Evolutionary conservation across 2,888 invertebrate genomes (phyloP).

Genomic region (Eilema griseolum): DNA sequence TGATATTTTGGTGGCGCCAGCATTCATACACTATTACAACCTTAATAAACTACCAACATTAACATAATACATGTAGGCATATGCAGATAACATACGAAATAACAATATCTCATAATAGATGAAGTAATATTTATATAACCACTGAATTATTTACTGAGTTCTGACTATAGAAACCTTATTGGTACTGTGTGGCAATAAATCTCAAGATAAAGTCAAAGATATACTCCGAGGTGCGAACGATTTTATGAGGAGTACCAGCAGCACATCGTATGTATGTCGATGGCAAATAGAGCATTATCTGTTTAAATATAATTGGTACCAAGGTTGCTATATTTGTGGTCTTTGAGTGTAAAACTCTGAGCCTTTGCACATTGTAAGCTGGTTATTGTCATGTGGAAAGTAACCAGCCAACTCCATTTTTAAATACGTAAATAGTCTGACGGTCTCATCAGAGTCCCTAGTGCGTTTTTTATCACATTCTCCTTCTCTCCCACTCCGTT

Average conservation of each 20-base stretch:
- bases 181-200: not conserved
- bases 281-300: constrained; percentile 21
- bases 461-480: too few relatives aligned
- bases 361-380: constrained; percentile 31
- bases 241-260: not conserved
- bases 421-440: not conserved
- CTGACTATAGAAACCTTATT: not conserved
- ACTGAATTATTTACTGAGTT: not conserved
- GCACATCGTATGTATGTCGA: constrained; percentile 6
- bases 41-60: not conserved
- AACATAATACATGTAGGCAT: not conserved
- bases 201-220: not conserved
- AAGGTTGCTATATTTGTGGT: constrained; percentile 16
- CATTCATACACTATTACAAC: not conserved
- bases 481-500: too few relatives aligned
- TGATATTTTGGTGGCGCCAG: too few relatives aligned
- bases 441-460: too few relatives aligned
- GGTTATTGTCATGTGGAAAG: constrained; percentile 18
- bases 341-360: constrained; percentile 24
- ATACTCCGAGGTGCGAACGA: not conserved
- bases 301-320: constrained; percentile 24
- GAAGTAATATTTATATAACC: not conserved
- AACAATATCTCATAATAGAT: not conserved
- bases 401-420: constrained; percentile 11
- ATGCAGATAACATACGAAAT: not conserved